phyloP scores from a whole-genome alignment of 2,888 invertebrate genomes.

The Stratiomys singularior region DNA sequence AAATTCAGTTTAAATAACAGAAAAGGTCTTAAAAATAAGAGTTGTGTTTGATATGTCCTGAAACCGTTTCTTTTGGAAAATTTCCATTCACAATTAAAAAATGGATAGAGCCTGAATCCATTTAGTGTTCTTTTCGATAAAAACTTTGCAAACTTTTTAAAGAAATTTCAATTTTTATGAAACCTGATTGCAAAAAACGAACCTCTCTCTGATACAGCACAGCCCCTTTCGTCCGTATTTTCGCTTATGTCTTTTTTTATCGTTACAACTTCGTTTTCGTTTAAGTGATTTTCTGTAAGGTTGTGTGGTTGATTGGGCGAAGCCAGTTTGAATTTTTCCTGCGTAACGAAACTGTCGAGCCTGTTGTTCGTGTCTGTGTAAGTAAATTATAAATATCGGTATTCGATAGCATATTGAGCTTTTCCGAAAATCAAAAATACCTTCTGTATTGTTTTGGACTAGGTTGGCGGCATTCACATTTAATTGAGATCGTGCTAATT shows the following conservation, averaged over 20 bases:
- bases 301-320: slow-evolving; percentile 45
- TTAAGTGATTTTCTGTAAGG: slow-evolving; percentile 51
- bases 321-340: slow-evolving; percentile 45
- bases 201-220: slow-evolving; percentile 44
- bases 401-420: background rate
- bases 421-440: slow-evolving; percentile 45
- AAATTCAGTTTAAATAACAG: no score
- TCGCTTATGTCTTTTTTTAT: slow-evolving; percentile 53
- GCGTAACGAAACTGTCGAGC: slow-evolving; percentile 47
- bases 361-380: slow-evolving; percentile 49
- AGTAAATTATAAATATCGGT: background rate
- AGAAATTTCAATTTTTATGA: no score
- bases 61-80: no score
- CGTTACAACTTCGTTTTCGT: slow-evolving; percentile 51
- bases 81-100: no score
- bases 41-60: no score
- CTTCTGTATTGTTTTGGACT: slow-evolving; percentile 54
- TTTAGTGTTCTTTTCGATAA: no score
- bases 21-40: no score
- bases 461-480: slow-evolving; percentile 57
- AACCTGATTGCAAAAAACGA: no score
- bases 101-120: no score
- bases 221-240: slow-evolving; percentile 47
- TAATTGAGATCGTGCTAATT: slow-evolving; percentile 69
- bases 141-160: no score